These are phyloP conservation scores for Cerastis rubricosa DNA, from an alignment of 2,888 invertebrate genomes.

Conservation along the genomic window DNA sequence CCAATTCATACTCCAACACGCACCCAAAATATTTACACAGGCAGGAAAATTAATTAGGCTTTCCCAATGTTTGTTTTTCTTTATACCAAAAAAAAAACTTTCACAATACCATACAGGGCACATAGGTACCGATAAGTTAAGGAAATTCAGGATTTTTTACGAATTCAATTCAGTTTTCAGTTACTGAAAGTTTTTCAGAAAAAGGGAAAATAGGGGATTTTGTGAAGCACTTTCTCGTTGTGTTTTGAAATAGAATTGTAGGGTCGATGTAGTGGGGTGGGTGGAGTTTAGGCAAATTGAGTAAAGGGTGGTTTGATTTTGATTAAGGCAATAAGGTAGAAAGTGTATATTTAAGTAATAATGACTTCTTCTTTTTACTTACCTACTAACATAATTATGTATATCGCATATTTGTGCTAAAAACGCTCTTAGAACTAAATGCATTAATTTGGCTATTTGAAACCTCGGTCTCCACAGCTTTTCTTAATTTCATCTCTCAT, in stretches of 20 bases:
- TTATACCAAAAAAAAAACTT: conserved; percentile 41
- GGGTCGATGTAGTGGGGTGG: neutral
- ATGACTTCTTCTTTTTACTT: neutral
- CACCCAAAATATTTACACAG: conserved; percentile 39
- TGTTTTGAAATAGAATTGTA: conserved; percentile 48
- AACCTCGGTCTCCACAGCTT: neutral
- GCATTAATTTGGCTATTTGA: neutral
- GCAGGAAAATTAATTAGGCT: conserved; percentile 53
- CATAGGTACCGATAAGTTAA: conserved; percentile 45
- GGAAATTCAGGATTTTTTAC: conserved; percentile 38
- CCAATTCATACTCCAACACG: conserved; percentile 5
- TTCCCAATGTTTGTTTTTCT: conserved; percentile 48
- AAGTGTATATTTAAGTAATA: neutral
- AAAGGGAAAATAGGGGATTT: conserved; percentile 41
- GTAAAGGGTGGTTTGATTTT: neutral
- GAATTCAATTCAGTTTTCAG: conserved; percentile 63
- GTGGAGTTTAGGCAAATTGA: neutral
- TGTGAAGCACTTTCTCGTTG: conserved; percentile 25
- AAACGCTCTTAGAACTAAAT: neutral
- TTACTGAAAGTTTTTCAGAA: conserved; percentile 53
- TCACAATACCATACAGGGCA: neutral
- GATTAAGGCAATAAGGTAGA: neutral
- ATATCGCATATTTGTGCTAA: neutral
- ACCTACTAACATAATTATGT: neutral
- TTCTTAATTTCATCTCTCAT: neutral